These are phyloP conservation scores for Brenthis hecate DNA, from an alignment of 2,888 invertebrate species.

Conservation along the genomic window DNA sequence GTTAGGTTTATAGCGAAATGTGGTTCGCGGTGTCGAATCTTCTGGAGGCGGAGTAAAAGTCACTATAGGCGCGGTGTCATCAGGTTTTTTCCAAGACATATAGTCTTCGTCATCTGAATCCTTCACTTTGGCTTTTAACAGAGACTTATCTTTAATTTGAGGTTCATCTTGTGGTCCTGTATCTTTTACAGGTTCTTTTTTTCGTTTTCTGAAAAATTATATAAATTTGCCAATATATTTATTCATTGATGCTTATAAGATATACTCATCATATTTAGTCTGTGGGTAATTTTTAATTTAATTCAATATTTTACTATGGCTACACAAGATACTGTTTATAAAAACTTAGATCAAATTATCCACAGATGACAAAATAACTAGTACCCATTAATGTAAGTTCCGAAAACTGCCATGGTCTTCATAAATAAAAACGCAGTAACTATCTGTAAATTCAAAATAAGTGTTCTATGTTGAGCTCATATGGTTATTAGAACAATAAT, in stretches of 20 bases:
- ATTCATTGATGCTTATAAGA: conserved; percentile 8
- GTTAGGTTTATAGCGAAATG: conserved; percentile 63
- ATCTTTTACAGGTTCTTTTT: conserved; percentile 68
- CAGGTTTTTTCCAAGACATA: conserved; percentile 76
- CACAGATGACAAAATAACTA: no score
- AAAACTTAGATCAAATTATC: no score
- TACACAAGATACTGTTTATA: not conserved
- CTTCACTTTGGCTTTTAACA: conserved; percentile 67
- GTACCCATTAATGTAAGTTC: no score
- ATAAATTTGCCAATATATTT: not conserved
- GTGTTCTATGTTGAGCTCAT: no score
- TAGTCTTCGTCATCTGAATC: conserved; percentile 79
- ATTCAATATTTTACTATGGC: not conserved
- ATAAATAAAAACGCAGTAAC: no score
- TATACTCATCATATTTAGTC: not conserved
- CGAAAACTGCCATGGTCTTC: no score
- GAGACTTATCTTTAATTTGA: conserved; percentile 57
- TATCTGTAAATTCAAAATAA: no score
- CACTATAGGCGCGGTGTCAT: conserved; percentile 65
- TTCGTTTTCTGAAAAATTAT: conserved; percentile 65
- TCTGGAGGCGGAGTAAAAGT: conserved; percentile 75
- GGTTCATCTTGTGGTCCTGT: conserved; percentile 57
- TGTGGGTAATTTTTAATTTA: not conserved
- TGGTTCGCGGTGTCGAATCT: conserved; percentile 57
- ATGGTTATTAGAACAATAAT: no score